Base-by-base conservation (phyloP, 2,113 vertebrate genomes). In the Halichoeres trimaculatus region DNA sequence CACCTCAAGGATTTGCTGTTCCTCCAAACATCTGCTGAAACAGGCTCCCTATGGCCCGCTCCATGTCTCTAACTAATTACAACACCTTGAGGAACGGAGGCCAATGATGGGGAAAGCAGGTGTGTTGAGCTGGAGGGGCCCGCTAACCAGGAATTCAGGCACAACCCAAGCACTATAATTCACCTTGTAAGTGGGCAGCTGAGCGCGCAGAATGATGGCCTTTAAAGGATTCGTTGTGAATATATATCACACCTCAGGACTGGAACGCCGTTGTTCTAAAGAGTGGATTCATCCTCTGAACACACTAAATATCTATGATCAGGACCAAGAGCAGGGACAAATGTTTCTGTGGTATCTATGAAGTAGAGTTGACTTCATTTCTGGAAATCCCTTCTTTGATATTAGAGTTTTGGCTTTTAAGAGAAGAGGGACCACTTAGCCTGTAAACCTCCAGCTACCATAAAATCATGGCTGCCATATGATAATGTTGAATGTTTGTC, bases 21-120 rank as follows among this genome's bases (percentile, higher is more conserved):
- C 75, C 54, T 61, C 75, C 22, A 38, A 86, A 65, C 88, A 88
- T 85, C 83, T 89, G 88, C 70, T 63, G 87, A 60, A 51, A 61
- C 47, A n/a, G 22, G 20, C 24, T 80, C 74, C 60, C 64, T 45
- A 45, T 34, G 60, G 63, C 38, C 70, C n/a, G 20, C 76, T 73
- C 20, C 24, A 22, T 76, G 61, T 76, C 62, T 79, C 74, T 43
- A 47, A 50, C 75, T 88, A 89, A 88, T 90, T 82, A 87, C 75
- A 77, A 76, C 84, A 84, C 85, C 64, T 77, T 73, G 63, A 77
- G 40, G 59, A 84, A 77, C 63, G 64, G 75, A 77, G 64, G 58
- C 24, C 43, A 69, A 47, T 73, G 78, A 83, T 79, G 69, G 74
- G 70, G 34, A 75, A 89, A 84, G 71, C 89, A 90, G 85, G 73